Evolutionary conservation across 1,140 invertebrate species (phyloP).

Genomic region (Calephelis nemesis): DNA sequence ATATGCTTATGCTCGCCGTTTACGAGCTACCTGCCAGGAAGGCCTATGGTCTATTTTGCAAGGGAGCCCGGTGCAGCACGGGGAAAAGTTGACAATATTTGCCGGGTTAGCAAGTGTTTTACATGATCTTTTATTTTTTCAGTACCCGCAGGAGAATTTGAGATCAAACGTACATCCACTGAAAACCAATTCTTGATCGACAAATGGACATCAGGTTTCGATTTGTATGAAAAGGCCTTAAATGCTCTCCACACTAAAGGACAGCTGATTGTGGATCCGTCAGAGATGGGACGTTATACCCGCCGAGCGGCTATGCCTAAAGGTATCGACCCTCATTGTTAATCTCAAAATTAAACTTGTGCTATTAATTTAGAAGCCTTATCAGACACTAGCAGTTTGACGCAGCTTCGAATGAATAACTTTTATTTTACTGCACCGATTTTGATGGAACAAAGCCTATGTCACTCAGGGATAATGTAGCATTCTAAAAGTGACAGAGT

Average conservation of each 20-base stretch:
- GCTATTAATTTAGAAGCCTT: neutral
- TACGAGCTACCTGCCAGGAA: no score
- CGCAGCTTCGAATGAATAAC: no score
- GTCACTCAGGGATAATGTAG: no score
- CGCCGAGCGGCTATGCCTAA: conserved; percentile 83
- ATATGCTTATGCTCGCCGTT: no score
- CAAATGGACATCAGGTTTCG: conserved; percentile 61
- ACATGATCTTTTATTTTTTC: conserved; percentile 22
- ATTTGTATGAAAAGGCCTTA: conserved; percentile 65
- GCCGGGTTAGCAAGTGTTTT: no score
- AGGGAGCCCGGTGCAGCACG: no score
- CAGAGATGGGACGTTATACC: conserved; percentile 78
- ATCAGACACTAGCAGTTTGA: no score
- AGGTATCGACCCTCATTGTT: conserved; percentile 57
- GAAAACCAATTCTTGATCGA: conserved; percentile 63
- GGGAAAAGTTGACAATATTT: no score
- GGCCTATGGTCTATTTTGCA: no score
- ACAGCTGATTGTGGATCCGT: conserved; percentile 47
- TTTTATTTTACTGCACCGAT: no score
- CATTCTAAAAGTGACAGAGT: no score
- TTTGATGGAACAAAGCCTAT: no score
- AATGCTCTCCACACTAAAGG: conserved; percentile 59
- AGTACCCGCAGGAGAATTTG: conserved; percentile 70
- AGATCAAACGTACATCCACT: conserved; percentile 68
- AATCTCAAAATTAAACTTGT: neutral